Conservation (phyloP, 2,113 vertebrate genomes). For the Ptilonorhynchus violaceus region DNA sequence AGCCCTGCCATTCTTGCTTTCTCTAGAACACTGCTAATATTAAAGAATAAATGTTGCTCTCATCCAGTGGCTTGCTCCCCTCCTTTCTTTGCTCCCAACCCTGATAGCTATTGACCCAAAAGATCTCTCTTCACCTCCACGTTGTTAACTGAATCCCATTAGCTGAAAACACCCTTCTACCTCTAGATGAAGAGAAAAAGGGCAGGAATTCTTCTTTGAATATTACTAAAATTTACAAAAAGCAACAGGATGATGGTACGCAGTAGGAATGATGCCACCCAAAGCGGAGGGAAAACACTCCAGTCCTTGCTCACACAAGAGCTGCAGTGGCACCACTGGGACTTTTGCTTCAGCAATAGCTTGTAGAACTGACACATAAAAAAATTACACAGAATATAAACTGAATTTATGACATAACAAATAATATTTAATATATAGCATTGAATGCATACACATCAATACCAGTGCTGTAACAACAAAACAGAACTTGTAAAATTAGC, state of each 20-base stretch:
- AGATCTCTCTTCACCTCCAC: neutral
- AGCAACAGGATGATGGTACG: neutral
- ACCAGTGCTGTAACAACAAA: conserved; percentile 74
- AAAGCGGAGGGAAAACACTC: neutral
- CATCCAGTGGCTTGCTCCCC: neutral
- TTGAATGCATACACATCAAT: conserved; percentile 72
- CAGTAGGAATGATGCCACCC: neutral
- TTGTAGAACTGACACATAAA: neutral
- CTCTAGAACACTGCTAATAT: neutral
- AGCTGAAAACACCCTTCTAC: neutral
- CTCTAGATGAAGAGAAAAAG: neutral
- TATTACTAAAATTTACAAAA: neutral
- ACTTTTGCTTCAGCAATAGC: neutral
- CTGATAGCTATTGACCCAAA: neutral
- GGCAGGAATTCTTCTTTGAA: neutral
- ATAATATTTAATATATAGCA: conserved; percentile 76
- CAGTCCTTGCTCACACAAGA: neutral
- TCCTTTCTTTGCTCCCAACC: neutral
- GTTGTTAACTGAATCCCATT: neutral
- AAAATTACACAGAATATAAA: neutral
- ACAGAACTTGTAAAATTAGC: conserved; percentile 82
- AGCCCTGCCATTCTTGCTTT: neutral
- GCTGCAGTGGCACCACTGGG: neutral
- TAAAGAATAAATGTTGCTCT: neutral
- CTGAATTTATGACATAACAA: conserved; percentile 54